Percentiles rank a stretch among this genome's conserved stretches.
Evolutionary conservation across 2,113 vertebrate genomes (phyloP).

Genomic region (Anas platyrhynchos): DNA sequence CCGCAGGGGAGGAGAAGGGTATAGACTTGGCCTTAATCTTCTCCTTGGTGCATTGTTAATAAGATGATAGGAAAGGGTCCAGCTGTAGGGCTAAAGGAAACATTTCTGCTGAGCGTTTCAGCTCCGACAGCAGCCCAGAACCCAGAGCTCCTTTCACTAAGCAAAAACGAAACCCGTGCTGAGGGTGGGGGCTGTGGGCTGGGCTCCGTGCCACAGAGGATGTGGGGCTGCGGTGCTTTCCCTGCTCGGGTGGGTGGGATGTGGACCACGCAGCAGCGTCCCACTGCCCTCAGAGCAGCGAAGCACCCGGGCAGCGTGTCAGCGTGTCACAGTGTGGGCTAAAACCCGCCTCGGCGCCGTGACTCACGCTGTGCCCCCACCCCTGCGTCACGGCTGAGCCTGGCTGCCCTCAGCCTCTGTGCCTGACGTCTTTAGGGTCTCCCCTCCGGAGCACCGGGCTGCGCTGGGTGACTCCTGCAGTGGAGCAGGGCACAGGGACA

Average conservation of each 20-base stretch:
- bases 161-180: background rate
- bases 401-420: background rate
- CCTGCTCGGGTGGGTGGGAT: rapidly evolving
- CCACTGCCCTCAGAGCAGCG: background rate
- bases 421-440: background rate
- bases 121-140: rapidly evolving
- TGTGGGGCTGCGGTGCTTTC: background rate
- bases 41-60: background rate
- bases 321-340: background rate
- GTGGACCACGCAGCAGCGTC: rapidly evolving
- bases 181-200: background rate
- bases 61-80: background rate
- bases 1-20: background rate
- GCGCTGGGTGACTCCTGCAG: background rate
- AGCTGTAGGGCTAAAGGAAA: background rate
- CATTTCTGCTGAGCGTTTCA: background rate
- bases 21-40: background rate
- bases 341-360: rapidly evolving
- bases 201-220: rapidly evolving
- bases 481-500: background rate
- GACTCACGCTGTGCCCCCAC: rapidly evolving
- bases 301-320: background rate
- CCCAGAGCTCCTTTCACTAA: background rate
- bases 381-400: background rate
- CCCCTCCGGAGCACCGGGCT: rapidly evolving